phyloP scores from a whole-genome alignment of 92 coral and sea anemone genomes.

The Phenganax stokvisi region DNA sequence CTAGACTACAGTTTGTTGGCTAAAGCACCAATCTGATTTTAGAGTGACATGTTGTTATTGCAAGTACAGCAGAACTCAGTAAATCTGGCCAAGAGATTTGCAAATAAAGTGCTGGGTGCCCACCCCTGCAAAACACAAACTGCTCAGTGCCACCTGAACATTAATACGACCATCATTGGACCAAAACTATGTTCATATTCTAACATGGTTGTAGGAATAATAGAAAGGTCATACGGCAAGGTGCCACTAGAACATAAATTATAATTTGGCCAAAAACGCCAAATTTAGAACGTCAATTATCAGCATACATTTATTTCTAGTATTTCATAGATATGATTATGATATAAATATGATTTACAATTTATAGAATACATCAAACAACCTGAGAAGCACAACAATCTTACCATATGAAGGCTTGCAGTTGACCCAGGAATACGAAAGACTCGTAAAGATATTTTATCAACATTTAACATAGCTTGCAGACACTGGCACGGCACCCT shows the following conservation, averaged over 20 bases:
- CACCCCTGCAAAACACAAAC: neutral
- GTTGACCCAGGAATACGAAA: conserved; percentile 13
- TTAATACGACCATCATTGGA: too few species aligned
- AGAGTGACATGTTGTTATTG: too few species aligned
- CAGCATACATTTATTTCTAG: neutral
- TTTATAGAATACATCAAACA: neutral
- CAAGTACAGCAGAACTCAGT: too few species aligned
- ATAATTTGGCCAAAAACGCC: too few species aligned
- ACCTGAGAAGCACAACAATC: neutral
- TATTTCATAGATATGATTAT: neutral
- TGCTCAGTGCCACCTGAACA: neutral
- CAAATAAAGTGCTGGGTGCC: too few species aligned
- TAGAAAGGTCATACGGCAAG: too few species aligned
- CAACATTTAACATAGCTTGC: conserved; percentile 23
- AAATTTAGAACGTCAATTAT: too few species aligned
- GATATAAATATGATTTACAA: neutral
- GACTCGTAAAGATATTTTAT: conserved; percentile 18
- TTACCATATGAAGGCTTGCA: conserved; percentile 21
- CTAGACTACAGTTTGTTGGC: too few species aligned
- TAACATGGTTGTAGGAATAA: too few species aligned
- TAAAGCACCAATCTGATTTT: too few species aligned
- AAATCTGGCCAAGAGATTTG: neutral
- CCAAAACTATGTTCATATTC: too few species aligned
- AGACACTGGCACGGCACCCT: conserved; percentile 14
- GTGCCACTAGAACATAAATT: too few species aligned